Evolutionary conservation across 1,140 invertebrate genomes (phyloP), one percentile per base, ranked within the genome.

Genomic region (Hyphantria cunea): DNA sequence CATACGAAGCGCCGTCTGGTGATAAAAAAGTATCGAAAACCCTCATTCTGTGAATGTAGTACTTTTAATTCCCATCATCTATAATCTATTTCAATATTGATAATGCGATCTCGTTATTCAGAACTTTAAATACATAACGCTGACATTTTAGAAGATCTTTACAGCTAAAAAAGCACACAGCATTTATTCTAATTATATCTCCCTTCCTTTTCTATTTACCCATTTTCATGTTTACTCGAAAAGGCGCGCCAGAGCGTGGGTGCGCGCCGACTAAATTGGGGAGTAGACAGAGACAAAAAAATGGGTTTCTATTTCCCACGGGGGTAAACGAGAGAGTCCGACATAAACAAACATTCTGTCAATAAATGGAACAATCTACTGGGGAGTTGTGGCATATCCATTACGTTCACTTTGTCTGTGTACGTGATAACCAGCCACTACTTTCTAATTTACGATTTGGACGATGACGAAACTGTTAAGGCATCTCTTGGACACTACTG

Each of bases 151-250:
- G 32, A 39, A 50, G 12, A 48, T 31, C 44, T 25, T 25, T 39
- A 39, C 45, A 51, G 25, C 33, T 42, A 47, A 69, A 69, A 76
- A 79, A 74, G 65, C 66, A 74, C 64, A 66, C 72, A 64, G 77
- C 78, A 80, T 84, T 84, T 76, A 80, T 87, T 88, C 85, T 90
- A 88, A 90, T 90, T 88, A 88, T 88, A 88, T 76, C 82, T 77
- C 84, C 76, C 85, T 86, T 74, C 76, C 76, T 80, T 81, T 82
- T 82, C 83, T 88, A 88, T 90, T 88, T 86, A 79, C 80, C 71
- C 75, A 86, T 86, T 84, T 75, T 74, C 74, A 78, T 90, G 84
- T 90, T 87, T 89, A 89, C 85, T 84, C 76, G 75, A 83, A 84
- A 86, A 86, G 85, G 80, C 83, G 81, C 72, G 77, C 63, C 76